phyloP scores from a whole-genome alignment of 2,888 invertebrate species.

The Polia nebulosa region DNA sequence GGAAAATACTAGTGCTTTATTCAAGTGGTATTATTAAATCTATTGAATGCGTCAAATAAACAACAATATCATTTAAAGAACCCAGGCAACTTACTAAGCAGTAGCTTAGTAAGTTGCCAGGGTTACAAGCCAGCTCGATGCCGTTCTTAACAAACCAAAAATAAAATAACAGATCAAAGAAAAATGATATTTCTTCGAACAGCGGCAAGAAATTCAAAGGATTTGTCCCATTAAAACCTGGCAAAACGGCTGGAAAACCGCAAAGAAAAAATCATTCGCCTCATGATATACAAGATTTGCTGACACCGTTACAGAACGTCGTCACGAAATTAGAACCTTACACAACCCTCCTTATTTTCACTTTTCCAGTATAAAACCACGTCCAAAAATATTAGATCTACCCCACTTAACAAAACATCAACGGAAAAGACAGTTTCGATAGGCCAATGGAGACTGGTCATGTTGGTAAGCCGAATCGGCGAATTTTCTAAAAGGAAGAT shows the following conservation, averaged over 20 bases:
- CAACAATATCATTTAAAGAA: background rate
- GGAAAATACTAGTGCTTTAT: no score
- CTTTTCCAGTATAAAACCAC: slow-evolving; percentile 77
- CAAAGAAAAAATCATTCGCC: slow-evolving; percentile 68
- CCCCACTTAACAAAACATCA: slow-evolving; percentile 62
- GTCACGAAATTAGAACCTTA: slow-evolving; percentile 81
- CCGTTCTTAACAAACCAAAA: background rate
- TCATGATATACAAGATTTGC: slow-evolving; percentile 71
- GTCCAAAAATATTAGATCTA: slow-evolving; percentile 72
- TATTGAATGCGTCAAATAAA: background rate
- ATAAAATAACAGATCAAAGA: slow-evolving; percentile 9
- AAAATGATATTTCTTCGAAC: slow-evolving; percentile 40
- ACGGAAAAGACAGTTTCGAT: slow-evolving; percentile 63
- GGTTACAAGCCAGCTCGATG: no score
- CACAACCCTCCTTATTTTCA: slow-evolving; percentile 82
- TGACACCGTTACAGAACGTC: slow-evolving; percentile 73
- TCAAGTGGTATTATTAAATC: no score
- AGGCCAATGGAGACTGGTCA: slow-evolving; percentile 75
- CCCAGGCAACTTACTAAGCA: background rate
- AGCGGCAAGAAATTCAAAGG: slow-evolving; percentile 41
- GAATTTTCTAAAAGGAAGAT: slow-evolving; percentile 78
- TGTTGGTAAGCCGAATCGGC: slow-evolving; percentile 75
- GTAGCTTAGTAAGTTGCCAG: no score
- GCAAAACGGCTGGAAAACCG: slow-evolving; percentile 45
- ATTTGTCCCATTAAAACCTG: slow-evolving; percentile 59